Evolutionary conservation across 2,113 vertebrate genomes (phyloP).

Genomic region (Odobenus rosmarus): DNA sequence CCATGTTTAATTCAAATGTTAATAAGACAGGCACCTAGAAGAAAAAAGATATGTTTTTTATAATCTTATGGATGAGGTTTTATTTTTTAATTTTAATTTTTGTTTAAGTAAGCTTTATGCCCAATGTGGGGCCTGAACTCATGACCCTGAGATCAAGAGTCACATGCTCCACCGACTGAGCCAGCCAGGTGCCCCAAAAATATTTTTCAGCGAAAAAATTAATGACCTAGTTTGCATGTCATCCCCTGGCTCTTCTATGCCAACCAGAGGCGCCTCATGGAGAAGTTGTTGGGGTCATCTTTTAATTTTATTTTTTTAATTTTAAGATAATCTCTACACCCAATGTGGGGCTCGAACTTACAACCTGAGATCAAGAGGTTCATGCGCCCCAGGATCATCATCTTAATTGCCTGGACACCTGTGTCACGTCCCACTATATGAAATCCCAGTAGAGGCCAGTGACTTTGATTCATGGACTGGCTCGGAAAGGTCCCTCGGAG

Average conservation of each 20-base stretch:
- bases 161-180: too few relatives aligned
- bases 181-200: too few relatives aligned
- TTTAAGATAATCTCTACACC: neutral
- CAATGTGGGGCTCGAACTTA: neutral
- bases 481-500: neutral
- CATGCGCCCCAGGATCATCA: neutral
- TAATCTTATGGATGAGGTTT: neutral
- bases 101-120: neutral
- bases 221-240: too few relatives aligned
- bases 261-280: too few relatives aligned
- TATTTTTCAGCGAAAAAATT: too few relatives aligned
- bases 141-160: too few relatives aligned
- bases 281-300: neutral
- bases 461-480: neutral
- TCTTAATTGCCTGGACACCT: neutral
- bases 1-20: neutral
- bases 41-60: neutral
- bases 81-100: neutral
- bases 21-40: neutral
- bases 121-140: too few relatives aligned
- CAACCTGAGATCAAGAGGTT: neutral
- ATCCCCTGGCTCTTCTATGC: too few relatives aligned
- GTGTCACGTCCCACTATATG: neutral
- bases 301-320: neutral
- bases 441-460: neutral